Conservation (phyloP, 2,888 invertebrate species). For the Palloptera scutellata region DNA sequence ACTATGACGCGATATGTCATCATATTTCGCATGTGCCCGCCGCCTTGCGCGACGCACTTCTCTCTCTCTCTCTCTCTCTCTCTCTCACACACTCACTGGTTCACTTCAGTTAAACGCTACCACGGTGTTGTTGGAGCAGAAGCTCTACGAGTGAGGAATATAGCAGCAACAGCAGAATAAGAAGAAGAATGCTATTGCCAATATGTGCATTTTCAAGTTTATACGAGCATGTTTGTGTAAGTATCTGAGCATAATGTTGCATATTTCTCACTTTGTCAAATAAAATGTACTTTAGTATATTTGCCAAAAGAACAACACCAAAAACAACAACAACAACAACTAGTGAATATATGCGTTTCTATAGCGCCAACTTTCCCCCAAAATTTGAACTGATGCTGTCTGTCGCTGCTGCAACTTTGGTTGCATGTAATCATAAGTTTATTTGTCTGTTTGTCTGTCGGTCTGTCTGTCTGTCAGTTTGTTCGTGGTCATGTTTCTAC, state of each 20-base stretch:
- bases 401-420: too few species aligned
- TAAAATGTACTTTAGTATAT: neutral
- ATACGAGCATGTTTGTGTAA: too few species aligned
- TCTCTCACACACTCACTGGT: too few species aligned
- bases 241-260: conserved; percentile 11
- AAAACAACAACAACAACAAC: neutral
- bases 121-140: neutral
- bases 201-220: too few species aligned
- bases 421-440: neutral
- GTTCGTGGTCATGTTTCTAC: neutral
- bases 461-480: conserved; percentile 3
- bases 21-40: conserved; percentile 55
- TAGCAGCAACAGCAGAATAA: too few species aligned
- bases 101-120: neutral
- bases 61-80: too few species aligned
- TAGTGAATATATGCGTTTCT: neutral
- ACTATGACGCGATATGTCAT: conserved; percentile 66
- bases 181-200: too few species aligned
- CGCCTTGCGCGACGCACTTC: too few species aligned
- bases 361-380: too few species aligned
- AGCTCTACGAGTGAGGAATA: conserved; percentile 27
- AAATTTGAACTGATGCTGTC: too few species aligned
- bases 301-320: neutral
- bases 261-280: conserved; percentile 6
- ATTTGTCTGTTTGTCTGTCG: conserved; percentile 3